Evolutionary conservation across 2,113 vertebrate genomes (phyloP), one percentile per base, ranked within the genome.

Genomic region (Elanus axillaris): DNA sequence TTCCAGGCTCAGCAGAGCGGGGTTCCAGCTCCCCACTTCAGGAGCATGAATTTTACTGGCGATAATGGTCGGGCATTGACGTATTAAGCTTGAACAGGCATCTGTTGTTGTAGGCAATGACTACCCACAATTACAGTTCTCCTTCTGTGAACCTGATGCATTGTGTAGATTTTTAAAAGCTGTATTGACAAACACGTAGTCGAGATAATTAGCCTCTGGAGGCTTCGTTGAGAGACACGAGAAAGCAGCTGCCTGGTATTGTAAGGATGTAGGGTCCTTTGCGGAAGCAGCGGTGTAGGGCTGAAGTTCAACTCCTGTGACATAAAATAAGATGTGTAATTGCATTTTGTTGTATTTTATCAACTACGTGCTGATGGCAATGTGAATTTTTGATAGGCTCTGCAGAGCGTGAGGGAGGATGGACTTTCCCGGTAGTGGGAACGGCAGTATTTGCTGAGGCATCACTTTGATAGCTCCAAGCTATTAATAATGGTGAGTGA

Each of bases 141-240:
- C 23, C 29, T 12, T 64, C 86, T 95, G 74, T 58, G 66, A 82
- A 55, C 53, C n/a, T 90, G 82, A 79, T 83, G 81, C 63, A n/a
- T 68, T 53, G 26, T 89, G 56, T 29, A 66, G 90, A 53, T 71
- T 88, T 95, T 43, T 91, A 96, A 86, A 95, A 96, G 74, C 90
- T 94, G 63, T 72, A 32, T 80, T 91, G 96, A 85, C 73, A 96
- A 96, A 82, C 71, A 25, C 18, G 27, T 47, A n/a, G 66, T 59
- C 4, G 53, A 93, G 81, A 72, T 95, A 93, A 94, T 96, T 86
- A 92, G 34, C 53, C 80, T 43, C 87, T 63, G 21, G 88, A 90
- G 92, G 74, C 56, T 81, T 95, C 42, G 7, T 11, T 71, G 77
- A 50, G 90, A 67, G 83, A 64, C 6, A 9, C 0, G 16, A 60